These are phyloP conservation scores for Ariopsis seemanni DNA, from an alignment of 2,113 vertebrate species.

Conservation along the genomic window DNA sequence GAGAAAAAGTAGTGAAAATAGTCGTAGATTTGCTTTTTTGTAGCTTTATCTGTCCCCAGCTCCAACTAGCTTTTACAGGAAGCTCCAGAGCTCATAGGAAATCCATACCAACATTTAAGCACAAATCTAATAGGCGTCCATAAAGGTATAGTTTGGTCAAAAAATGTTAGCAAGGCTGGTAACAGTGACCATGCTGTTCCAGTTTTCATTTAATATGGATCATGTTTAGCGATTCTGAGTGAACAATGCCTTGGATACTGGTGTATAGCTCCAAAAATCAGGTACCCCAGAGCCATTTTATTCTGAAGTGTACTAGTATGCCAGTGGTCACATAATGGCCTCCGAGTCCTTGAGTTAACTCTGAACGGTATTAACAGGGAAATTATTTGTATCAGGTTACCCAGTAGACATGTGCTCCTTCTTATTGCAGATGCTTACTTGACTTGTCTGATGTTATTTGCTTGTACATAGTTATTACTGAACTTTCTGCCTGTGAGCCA, in stretches of 20 bases:
- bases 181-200: neutral
- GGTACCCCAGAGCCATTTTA: neutral
- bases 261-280: neutral
- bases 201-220: neutral
- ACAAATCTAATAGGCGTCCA: neutral
- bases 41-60: neutral
- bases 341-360: neutral
- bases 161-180: neutral
- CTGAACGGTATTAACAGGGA: neutral
- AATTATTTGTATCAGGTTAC: neutral
- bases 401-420: neutral
- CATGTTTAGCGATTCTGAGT: neutral
- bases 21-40: neutral
- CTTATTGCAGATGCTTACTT: neutral
- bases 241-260: neutral
- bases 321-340: neutral
- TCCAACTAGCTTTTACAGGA: neutral
- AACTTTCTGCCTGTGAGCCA: neutral
- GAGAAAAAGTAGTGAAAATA: neutral
- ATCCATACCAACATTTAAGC: neutral
- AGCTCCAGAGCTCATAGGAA: neutral
- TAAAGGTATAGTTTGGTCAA: neutral
- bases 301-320: neutral
- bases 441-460: neutral
- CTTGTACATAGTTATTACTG: neutral